Evolutionary conservation across 1,140 invertebrate species (phyloP).

Genomic region (Drosophila subpulchrella): DNA sequence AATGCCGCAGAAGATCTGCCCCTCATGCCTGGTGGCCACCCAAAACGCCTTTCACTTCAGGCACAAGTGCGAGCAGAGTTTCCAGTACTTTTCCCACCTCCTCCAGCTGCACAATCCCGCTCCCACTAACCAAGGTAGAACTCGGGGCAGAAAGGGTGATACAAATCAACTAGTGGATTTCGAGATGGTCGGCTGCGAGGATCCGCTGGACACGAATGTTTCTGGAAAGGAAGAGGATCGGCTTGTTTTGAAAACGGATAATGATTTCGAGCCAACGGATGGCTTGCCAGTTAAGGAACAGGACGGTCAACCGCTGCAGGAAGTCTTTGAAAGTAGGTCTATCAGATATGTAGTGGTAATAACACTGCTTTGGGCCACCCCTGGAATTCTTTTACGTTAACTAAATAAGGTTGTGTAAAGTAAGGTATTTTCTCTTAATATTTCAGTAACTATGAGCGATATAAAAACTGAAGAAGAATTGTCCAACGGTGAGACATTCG

Average conservation of each 20-base stretch:
- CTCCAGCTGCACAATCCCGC: neutral
- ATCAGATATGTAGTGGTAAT: neutral
- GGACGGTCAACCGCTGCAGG: neutral
- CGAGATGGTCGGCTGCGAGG: constrained; percentile 28
- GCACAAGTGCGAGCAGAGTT: constrained; percentile 35
- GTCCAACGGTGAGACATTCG: neutral
- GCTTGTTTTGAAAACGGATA: constrained; percentile 1
- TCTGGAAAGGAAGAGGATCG: neutral
- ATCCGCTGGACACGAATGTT: constrained; percentile 8
- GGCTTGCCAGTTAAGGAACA: neutral
- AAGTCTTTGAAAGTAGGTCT: constrained; percentile 3
- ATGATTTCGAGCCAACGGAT: neutral
- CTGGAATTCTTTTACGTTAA: no score
- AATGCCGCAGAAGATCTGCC: constrained; percentile 41
- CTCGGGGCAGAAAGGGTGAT: neutral
- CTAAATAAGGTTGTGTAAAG: no score
- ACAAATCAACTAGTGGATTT: neutral
- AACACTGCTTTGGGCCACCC: no score
- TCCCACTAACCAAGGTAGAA: neutral
- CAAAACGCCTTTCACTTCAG: constrained; percentile 45
- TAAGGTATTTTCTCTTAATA: neutral
- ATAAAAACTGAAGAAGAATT: constrained; percentile 2
- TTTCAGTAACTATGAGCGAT: neutral
- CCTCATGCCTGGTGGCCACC: constrained; percentile 31
- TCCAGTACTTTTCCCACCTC: constrained; percentile 27